Evolutionary conservation across 1,140 invertebrate genomes (phyloP), one percentile per base, ranked within the genome.

Genomic region (Reticulitermes speratus): DNA sequence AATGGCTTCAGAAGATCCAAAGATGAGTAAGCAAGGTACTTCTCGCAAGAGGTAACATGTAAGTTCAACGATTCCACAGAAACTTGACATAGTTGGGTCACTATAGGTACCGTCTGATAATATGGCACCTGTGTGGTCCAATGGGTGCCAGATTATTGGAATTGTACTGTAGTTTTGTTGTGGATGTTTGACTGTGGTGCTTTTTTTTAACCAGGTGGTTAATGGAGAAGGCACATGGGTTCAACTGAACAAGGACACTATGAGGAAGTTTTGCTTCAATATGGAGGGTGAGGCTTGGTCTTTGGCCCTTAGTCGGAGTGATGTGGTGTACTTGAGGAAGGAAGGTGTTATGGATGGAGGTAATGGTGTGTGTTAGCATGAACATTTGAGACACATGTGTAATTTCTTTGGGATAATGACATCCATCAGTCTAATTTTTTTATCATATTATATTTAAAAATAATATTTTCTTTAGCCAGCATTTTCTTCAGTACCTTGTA

Each of bases 201-300:
- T 55, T 55, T 55, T 19, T 25, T 30, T 87, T 85, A 59, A n/a
- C 8, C 85, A 93, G 93, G 90, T 92, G 32, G 91, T 93, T 11
- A 95, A 94, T 88, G 90, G 89, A 75, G 94, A 95, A 89, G 94
- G 94, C 9, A 93, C 93, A 59, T 96, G 95, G 95, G 93, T 96
- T 9, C 93, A 93, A 44, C 91, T 96, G 59, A 94, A 95, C 88
- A 92, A 93, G 65, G 92, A 94, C 6, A 94, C 93, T 8, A 92
- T 93, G 38, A 91, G 92, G 8, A 94, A 95, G 89, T 96, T 94
- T 90, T 96, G 95, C 88, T 95, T 95, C 88, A 94, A 93, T 84
- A 91, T 91, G 32, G 92, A 93, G 44, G 92, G 93, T 3, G 95
- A 96, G 86, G 95, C 95, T 8, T 97, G 96, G 96, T 95, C 95